Evolutionary conservation across 1,140 invertebrate genomes (phyloP).

Genomic region (Sesamia nonagrioides): DNA sequence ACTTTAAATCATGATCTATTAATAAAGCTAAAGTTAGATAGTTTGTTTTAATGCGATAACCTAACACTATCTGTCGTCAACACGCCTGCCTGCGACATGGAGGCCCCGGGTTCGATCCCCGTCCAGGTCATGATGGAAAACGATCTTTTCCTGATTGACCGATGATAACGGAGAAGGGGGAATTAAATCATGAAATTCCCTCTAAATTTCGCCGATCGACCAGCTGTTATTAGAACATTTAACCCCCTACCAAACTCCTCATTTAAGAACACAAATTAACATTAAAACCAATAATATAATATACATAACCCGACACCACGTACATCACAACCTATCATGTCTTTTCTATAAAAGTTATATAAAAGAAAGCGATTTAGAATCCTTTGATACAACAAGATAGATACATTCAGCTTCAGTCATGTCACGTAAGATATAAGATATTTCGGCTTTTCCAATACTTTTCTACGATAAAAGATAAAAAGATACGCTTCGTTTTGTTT

Average conservation of each 20-base stretch:
- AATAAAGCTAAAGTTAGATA: too few species aligned
- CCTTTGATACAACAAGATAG: slow-evolving; percentile 31
- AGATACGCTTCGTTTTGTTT: slow-evolving; percentile 14
- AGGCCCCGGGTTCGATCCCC: too few species aligned
- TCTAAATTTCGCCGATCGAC: too few species aligned
- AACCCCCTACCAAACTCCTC: too few species aligned
- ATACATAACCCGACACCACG: background rate
- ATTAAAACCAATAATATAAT: background rate
- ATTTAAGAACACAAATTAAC: background rate
- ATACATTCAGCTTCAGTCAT: slow-evolving; percentile 3
- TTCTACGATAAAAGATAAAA: slow-evolving; percentile 28
- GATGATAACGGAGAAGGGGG: too few species aligned
- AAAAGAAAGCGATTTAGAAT: slow-evolving; percentile 24
- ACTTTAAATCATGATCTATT: background rate
- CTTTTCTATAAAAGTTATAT: slow-evolving; percentile 16
- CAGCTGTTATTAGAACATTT: too few species aligned
- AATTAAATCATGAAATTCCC: too few species aligned
- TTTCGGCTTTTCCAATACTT: slow-evolving; percentile 22
- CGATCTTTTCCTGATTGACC: too few species aligned
- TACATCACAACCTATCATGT: background rate
- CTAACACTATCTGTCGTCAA: too few species aligned
- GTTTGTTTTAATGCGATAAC: too few species aligned
- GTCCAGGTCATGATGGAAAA: too few species aligned
- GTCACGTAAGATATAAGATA: slow-evolving; percentile 31
- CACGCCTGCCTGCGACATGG: too few species aligned